phyloP scores from a whole-genome alignment of 2,113 vertebrate genomes.

The Lophura nycthemera region DNA sequence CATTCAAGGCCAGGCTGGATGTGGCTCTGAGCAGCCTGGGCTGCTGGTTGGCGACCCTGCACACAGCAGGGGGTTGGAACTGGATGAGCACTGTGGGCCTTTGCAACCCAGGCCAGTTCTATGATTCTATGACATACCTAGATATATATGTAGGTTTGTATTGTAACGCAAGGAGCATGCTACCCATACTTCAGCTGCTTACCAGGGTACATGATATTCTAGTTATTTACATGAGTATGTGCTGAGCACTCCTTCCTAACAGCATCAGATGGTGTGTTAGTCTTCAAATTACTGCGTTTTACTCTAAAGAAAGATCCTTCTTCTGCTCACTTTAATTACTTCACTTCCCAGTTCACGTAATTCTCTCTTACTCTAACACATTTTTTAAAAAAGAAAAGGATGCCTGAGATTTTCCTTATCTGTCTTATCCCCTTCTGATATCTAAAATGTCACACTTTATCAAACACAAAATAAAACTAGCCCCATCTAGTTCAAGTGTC shows the following conservation, averaged over 20 bases:
- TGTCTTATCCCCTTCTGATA: not conserved
- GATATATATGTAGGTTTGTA: not conserved
- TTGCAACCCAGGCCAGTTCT: no score
- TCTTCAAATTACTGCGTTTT: not conserved
- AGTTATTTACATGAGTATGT: not conserved
- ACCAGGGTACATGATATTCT: not conserved
- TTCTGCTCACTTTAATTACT: not conserved
- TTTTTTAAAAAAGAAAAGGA: no score
- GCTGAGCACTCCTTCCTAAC: not conserved
- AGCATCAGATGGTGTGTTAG: not conserved
- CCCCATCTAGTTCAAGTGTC: not conserved
- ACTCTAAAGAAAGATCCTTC: not conserved
- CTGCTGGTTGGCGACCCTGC: no score
- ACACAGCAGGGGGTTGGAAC: no score
- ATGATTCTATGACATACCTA: accelerated
- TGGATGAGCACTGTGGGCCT: no score
- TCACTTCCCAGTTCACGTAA: not conserved
- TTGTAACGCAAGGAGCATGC: not conserved
- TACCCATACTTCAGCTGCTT: not conserved
- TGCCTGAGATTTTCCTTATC: not conserved
- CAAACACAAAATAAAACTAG: not conserved
- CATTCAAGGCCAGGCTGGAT: no score
- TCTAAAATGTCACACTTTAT: not conserved
- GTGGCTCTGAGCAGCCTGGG: no score
- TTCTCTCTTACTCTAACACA: not conserved